phyloP scores from a whole-genome alignment of 2,797 vertebrate species.

The Tolypeutes matacus region DNA sequence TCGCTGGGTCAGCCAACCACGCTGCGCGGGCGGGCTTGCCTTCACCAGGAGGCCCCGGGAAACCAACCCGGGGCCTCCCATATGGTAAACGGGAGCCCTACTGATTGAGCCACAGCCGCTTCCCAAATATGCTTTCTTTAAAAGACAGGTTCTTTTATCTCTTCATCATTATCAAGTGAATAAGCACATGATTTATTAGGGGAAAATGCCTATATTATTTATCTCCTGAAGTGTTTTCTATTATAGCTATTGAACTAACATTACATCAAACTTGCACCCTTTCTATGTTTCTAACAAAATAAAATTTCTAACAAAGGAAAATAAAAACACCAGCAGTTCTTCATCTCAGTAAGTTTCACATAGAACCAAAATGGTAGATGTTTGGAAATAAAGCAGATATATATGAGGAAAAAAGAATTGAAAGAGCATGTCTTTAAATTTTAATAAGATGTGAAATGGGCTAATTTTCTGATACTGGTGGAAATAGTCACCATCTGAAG shows the following conservation, averaged over 20 bases:
- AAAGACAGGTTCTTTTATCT: neutral
- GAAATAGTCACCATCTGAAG: neutral
- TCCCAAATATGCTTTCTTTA: neutral
- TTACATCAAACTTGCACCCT: neutral
- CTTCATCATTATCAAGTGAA: neutral
- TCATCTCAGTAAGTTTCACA: neutral
- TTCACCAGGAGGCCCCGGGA: no score
- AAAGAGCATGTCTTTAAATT: neutral
- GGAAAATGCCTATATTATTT: neutral
- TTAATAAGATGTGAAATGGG: neutral
- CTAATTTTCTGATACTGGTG: neutral
- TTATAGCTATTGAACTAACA: neutral
- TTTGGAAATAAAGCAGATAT: neutral
- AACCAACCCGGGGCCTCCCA: no score
- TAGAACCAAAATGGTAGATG: neutral
- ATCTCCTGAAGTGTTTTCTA: neutral
- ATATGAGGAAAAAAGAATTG: neutral
- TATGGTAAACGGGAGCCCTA: no score
- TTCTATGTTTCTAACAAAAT: neutral
- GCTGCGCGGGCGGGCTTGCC: no score
- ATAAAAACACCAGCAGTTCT: slow-evolving; percentile 1
- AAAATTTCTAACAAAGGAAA: slow-evolving; percentile 38
- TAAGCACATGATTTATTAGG: neutral
- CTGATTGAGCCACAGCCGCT: no score
- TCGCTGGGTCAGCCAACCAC: no score